A percentile compares a stretch with the other conserved stretches of the same genome.
These are phyloP conservation scores for Sepioteuthis lessoniana DNA, from an alignment of 2,888 invertebrate species.

Conservation along the genomic window DNA sequence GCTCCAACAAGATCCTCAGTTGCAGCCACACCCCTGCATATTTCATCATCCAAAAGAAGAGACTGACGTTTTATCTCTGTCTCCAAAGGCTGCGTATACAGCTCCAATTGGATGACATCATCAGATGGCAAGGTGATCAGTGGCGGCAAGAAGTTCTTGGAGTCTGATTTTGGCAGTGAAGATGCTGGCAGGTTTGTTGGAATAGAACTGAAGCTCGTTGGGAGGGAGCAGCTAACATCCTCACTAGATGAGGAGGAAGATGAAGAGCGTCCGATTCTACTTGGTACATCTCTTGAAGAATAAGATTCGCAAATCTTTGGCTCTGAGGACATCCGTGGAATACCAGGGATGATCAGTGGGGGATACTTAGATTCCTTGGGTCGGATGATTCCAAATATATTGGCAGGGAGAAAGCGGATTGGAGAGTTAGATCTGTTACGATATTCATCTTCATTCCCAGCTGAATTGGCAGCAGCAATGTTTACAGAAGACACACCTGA, in stretches of 20 bases:
- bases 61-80: neutral
- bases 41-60: neutral
- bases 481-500: neutral
- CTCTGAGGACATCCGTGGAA: slow-evolving; percentile 8
- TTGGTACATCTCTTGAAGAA: neutral
- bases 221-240: slow-evolving; percentile 15
- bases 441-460: slow-evolving; percentile 35
- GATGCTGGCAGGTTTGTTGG: neutral
- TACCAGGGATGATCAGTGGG: neutral
- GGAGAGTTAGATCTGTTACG: slow-evolving; percentile 47
- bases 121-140: slow-evolving; percentile 37
- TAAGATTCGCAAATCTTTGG: slow-evolving; percentile 10
- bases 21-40: slow-evolving; percentile 15
- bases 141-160: slow-evolving; percentile 36
- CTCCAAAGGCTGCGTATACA: neutral
- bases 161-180: neutral
- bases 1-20: neutral
- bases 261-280: neutral
- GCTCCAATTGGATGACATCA: slow-evolving; percentile 25
- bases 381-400: slow-evolving; percentile 49
- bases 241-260: neutral
- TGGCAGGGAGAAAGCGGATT: slow-evolving; percentile 47
- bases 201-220: neutral
- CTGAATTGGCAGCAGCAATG: neutral
- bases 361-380: slow-evolving; percentile 44